These are phyloP conservation scores for Tenualosa thibaudeaui DNA, from an alignment of 2,797 vertebrate genomes.

Conservation along the genomic window DNA sequence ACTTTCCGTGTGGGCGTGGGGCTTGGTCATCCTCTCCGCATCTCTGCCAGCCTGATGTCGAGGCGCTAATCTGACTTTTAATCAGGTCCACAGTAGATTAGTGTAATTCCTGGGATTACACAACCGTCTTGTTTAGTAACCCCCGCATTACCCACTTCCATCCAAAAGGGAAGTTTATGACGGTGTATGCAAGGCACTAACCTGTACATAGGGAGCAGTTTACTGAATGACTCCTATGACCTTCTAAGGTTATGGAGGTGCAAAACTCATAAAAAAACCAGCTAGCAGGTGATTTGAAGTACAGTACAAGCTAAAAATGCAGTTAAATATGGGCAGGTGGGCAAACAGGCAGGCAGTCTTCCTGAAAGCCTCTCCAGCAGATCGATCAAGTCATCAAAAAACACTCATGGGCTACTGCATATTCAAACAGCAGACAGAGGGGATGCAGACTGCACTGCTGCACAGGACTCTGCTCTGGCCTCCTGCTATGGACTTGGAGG, in stretches of 20 bases:
- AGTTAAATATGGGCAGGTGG: background rate
- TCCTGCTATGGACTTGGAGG: background rate
- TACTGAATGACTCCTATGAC: too few species aligned
- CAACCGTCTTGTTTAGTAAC: conserved; percentile 60
- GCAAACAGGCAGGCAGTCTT: background rate
- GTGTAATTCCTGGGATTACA: conserved; percentile 72
- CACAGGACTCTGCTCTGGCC: background rate
- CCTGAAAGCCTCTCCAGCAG: background rate
- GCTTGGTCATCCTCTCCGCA: background rate
- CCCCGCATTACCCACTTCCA: conserved; percentile 62
- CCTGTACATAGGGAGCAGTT: too few species aligned
- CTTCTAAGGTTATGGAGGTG: too few species aligned
- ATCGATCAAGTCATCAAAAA: background rate
- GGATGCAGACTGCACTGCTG: background rate
- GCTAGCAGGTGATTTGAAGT: background rate
- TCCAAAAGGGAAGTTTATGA: conserved; percentile 45
- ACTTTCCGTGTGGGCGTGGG: background rate
- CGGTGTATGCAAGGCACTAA: conserved; percentile 35
- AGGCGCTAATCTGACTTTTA: conserved; percentile 67
- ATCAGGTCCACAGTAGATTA: conserved; percentile 72
- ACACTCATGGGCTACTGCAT: background rate
- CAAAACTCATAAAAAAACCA: background rate
- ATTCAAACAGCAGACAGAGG: background rate
- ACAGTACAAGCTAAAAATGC: background rate
- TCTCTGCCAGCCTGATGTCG: conserved; percentile 53